Conservation (phyloP, 2,113 vertebrate species). For the Hippocampus guttulatus region DNA sequence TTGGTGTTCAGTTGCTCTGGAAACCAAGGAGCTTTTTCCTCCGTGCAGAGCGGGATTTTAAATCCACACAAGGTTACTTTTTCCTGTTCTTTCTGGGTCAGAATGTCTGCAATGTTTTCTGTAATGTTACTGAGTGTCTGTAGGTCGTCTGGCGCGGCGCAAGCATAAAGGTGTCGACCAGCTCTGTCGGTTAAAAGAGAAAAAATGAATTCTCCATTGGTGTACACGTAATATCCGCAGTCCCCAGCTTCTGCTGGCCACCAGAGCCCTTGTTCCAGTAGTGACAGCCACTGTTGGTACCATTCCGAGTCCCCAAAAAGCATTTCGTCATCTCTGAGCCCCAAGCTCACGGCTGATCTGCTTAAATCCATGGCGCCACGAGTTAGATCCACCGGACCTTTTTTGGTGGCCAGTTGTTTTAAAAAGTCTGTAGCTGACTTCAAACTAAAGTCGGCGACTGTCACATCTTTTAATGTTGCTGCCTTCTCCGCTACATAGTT, state of each 20-base stretch:
- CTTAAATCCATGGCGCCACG: conserved; percentile 75
- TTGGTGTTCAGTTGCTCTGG: conserved; percentile 66
- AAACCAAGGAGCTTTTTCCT: conserved; percentile 73
- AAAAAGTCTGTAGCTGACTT: conserved; percentile 71
- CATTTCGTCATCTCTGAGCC: conserved; percentile 60
- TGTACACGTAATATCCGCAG: conserved; percentile 90
- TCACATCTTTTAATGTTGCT: conserved; percentile 44
- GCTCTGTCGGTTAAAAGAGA: conserved; percentile 87
- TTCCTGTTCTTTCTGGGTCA: conserved; percentile 69
- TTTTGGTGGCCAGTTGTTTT: conserved; percentile 72
- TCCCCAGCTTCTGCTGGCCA: conserved; percentile 88
- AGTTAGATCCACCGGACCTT: conserved; percentile 85
- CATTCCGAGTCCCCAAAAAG: conserved; percentile 76
- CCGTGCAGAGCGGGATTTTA: conserved; percentile 78
- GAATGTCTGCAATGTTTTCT: conserved; percentile 65
- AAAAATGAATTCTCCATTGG: conserved; percentile 85
- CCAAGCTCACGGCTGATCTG: conserved; percentile 33
- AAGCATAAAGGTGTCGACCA: conserved; percentile 85
- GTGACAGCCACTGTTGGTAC: conserved; percentile 86
- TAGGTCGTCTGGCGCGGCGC: conserved; percentile 72
- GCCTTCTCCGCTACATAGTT: conserved; percentile 51
- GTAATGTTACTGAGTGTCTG: conserved; percentile 70
- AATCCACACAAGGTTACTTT: conserved; percentile 83
- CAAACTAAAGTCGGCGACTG: conserved; percentile 57
- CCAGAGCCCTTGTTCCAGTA: conserved; percentile 88